These are phyloP conservation scores for Brachyhypopomus occidentalis DNA, from an alignment of 2,113 vertebrate genomes.

Conservation along the genomic window DNA sequence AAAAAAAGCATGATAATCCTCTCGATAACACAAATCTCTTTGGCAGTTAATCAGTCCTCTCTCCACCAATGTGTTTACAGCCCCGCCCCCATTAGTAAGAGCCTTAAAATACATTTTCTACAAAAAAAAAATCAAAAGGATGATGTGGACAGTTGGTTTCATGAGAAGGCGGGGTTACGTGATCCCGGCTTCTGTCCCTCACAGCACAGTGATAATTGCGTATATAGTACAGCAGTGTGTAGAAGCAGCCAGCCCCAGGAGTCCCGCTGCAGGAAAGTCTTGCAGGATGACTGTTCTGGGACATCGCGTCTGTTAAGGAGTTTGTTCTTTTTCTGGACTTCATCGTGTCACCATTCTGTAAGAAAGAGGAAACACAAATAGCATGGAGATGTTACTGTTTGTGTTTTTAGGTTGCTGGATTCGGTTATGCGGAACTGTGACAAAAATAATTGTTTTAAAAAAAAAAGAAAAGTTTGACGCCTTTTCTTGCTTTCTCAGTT, in stretches of 20 bases:
- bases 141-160: slow-evolving; percentile 51
- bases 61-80: slow-evolving; percentile 67
- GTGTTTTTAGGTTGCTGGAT: no score
- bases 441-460: no score
- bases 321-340: neutral
- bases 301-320: neutral
- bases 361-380: neutral
- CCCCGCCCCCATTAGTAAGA: slow-evolving; percentile 55
- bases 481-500: no score
- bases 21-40: slow-evolving; percentile 73
- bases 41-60: slow-evolving; percentile 69
- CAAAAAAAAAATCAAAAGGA: slow-evolving; percentile 60
- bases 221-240: slow-evolving; percentile 70
- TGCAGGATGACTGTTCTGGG: slow-evolving; percentile 2
- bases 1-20: slow-evolving; percentile 64
- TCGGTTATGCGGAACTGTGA: no score
- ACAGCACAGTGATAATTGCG: slow-evolving; percentile 67
- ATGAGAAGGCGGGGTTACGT: slow-evolving; percentile 68
- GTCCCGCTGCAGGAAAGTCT: neutral
- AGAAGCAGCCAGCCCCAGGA: slow-evolving; percentile 45
- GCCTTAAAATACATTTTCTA: slow-evolving; percentile 55
- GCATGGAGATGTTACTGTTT: neutral
- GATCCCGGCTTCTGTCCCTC: slow-evolving; percentile 69
- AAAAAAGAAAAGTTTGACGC: no score
- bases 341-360: slow-evolving; percentile 6